Base-by-base conservation (phyloP, 1,140 invertebrate genomes). In the Sarcophaga bullata region DNA sequence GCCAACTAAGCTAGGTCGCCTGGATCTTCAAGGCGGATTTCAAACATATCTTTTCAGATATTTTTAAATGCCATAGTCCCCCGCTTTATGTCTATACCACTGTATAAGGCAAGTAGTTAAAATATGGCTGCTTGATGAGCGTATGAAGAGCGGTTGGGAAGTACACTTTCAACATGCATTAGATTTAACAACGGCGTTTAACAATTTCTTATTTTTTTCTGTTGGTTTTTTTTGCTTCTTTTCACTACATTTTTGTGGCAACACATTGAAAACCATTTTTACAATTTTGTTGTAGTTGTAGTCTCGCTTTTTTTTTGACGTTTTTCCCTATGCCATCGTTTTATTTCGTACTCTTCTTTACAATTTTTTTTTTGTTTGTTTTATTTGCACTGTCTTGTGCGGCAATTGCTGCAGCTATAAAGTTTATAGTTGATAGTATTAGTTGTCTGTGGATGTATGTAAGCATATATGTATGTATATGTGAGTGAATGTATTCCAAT, bases 161-260 rank as follows among this genome's bases (percentile, higher is more conserved):
- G 62, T 19, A 68, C n/a, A 25, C 19, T 68, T n/a, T 68, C 19
- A 68, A 68, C 62, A 68, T 68, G 62, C 62, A 68, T 68, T 68
- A 68, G 62, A 68, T 68, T 68, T 68, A 68, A 68, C 62, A 68
- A 68, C 17, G 19, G 62, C 62, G 19, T 68, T 68, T 68, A 68
- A 19, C n/a, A 68, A 68, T 68, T 15, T 68, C 19, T 37, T 1
- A 1, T 37, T 52, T 52, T 52, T 52, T 52, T 52, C 6, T 52
- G 8, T 52, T 52, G 8, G 1, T 52, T 52, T 52, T 52, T 10
- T 52, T 52, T 52, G 50, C 50, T 52, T 13, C 19, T 25, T 68
- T 68, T 68, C 19, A 25, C 17, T 19, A 19, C 17, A 37, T 37
- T 25, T 68, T 19, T 19, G n/a, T 68, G 62, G 62, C 17, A 68